Conservation (phyloP, 1,140 invertebrate species). For the Sitodiplosis mosellana region DNA sequence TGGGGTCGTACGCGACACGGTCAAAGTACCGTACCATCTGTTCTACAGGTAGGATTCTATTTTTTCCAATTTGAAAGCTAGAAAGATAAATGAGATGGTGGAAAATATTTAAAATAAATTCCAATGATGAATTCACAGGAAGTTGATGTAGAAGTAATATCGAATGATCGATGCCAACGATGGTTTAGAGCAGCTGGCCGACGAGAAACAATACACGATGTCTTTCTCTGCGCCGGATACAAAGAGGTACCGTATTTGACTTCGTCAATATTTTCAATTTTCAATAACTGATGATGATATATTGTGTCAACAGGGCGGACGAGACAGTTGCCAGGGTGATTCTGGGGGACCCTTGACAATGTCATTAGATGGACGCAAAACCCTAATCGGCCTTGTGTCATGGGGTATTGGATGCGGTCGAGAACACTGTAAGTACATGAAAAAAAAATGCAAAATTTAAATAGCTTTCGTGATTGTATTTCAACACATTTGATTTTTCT, state of each 20-base stretch:
- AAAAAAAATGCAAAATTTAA: no score
- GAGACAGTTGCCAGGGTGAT: slow-evolving; percentile 61
- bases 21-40: slow-evolving; percentile 55
- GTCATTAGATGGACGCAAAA: slow-evolving; percentile 60
- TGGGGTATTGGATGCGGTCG: slow-evolving; percentile 83
- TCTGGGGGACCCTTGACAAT: slow-evolving; percentile 68
- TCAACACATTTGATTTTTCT: no score
- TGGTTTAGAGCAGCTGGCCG: slow-evolving; percentile 81
- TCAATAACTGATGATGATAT: not conserved
- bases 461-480: no score
- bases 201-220: slow-evolving; percentile 78
- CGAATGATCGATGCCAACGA: slow-evolving; percentile 73
- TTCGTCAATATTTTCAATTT: not conserved
- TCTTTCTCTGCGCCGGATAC: slow-evolving; percentile 83
- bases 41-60: slow-evolving; percentile 35
- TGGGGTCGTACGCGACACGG: slow-evolving; percentile 78
- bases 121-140: slow-evolving; percentile 24
- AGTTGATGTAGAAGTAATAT: slow-evolving; percentile 74
- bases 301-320: slow-evolving; percentile 33
- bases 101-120: not conserved
- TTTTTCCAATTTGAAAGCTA: not conserved
- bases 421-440: slow-evolving; percentile 34
- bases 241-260: slow-evolving; percentile 43
- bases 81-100: not conserved
- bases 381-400: slow-evolving; percentile 70